Evolutionary conservation across 2,888 invertebrate species (phyloP), one percentile per base, ranked within the genome.

Genomic region (Xanthorhoe designata): DNA sequence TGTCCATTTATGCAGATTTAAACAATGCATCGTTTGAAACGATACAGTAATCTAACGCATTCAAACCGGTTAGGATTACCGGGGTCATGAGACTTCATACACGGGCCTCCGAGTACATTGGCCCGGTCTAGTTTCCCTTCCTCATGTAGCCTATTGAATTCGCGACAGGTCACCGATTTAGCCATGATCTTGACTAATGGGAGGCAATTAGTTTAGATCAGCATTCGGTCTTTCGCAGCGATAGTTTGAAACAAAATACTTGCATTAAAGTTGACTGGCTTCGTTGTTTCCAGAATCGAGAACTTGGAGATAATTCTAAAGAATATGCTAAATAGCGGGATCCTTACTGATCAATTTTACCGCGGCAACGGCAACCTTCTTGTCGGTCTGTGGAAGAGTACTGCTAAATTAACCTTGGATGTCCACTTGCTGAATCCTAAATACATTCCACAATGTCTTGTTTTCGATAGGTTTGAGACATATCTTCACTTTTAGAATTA

Each of bases 241-340:
- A 13, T 13, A 42, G 35, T 35, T 24, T 24, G n/a, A 42, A 13
- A 42, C 7, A 24, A 42, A 8, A 32, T 32, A 32, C 32, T 32
- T 42, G 5, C 42, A 8, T 35, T n/a, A 45, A 19, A 35, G n/a
- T 17, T 42, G 61, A 57, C 56, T 18, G 35, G 38, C 66, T 64
- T 70, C 72, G 75, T 81, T 75, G 70, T 88, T 79, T 84, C 73
- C 89, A 91, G 90, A 85, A 73, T 90, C 72, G 69, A 68, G 69
- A 91, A 90, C 81, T 80, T 91, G 67, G 84, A 89, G 73, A 68
- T 78, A 6, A 78, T 81, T 51, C 66, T 91, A 69, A 77, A 75
- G 57, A 90, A 90, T 78, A 86, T 91, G 85, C 77, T 82, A 51
- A 78, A 80, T 19, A 75, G 79, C 70, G 88, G 88, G 18, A 63